phyloP scores from a whole-genome alignment of 2,113 vertebrate genomes.

The zebrafish (Danio rerio) region DNA sequence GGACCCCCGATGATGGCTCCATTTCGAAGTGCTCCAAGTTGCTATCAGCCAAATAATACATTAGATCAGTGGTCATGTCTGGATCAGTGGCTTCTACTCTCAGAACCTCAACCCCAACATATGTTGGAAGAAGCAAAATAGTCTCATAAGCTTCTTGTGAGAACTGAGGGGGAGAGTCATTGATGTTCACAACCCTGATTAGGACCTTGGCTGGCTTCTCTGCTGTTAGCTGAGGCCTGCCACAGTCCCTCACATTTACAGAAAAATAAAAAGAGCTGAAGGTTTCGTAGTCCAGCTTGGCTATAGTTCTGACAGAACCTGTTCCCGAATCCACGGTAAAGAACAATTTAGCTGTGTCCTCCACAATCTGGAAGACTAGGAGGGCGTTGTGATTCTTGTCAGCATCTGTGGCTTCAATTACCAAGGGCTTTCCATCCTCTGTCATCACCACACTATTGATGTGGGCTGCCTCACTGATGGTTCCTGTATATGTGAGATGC shows the following conservation, averaged over 20 bases:
- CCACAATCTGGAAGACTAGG: conserved; percentile 93
- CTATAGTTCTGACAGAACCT: conserved; percentile 92
- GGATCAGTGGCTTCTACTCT: conserved; percentile 89
- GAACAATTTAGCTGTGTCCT: conserved; percentile 88
- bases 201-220: conserved; percentile 87
- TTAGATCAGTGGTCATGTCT: conserved; percentile 82
- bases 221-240: conserved; percentile 86
- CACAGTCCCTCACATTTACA: conserved; percentile 91
- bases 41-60: conserved; percentile 86
- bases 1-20: conserved; percentile 83
- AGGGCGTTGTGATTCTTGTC: conserved; percentile 93
- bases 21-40: conserved; percentile 85
- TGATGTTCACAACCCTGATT: conserved; percentile 92
- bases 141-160: conserved; percentile 89
- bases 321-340: conserved; percentile 95
- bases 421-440: conserved; percentile 82
- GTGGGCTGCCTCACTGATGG: conserved; percentile 91
- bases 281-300: conserved; percentile 90
- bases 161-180: conserved; percentile 93
- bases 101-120: conserved; percentile 88
- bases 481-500: conserved; percentile 82
- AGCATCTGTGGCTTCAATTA: conserved; percentile 88
- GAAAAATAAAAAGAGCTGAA: conserved; percentile 89
- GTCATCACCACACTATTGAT: conserved; percentile 89
- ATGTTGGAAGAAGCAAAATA: conserved; percentile 90